These are phyloP conservation scores for Darevskia mixta DNA, from an alignment of 2,797 vertebrate genomes.

Conservation along the genomic window DNA sequence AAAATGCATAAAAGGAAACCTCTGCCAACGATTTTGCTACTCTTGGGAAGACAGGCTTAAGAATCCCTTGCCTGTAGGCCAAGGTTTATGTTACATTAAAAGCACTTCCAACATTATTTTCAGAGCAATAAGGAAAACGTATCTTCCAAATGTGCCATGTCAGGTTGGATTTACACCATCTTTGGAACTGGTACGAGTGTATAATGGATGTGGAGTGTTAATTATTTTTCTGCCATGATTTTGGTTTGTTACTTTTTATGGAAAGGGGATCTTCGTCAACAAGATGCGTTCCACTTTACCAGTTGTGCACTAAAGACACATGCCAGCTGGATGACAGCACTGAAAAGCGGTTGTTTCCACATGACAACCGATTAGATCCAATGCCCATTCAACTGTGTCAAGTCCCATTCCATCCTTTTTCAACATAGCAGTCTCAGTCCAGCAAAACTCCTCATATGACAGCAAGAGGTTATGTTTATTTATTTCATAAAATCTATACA, in stretches of 20 bases:
- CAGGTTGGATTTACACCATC: neutral
- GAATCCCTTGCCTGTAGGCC: neutral
- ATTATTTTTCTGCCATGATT: neutral
- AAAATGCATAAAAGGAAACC: neutral
- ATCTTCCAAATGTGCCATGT: neutral
- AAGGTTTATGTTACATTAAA: neutral
- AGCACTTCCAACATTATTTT: neutral
- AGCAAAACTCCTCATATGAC: no score
- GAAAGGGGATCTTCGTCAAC: neutral
- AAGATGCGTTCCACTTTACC: neutral
- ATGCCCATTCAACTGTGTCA: conserved; percentile 21
- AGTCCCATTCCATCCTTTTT: conserved; percentile 8
- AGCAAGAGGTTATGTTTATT: neutral
- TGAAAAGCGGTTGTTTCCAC: neutral
- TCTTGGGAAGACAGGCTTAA: neutral
- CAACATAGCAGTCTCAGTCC: conserved; percentile 3
- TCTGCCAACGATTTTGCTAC: neutral
- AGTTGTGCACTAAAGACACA: neutral
- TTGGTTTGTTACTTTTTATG: neutral
- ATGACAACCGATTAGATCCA: neutral
- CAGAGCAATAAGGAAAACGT: neutral
- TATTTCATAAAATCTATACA: no score
- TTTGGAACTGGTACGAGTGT: neutral
- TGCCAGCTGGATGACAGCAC: neutral
- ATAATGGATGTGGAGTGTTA: neutral